Evolutionary conservation across 1,140 invertebrate species (phyloP).

Genomic region (Euwallacea similis): DNA sequence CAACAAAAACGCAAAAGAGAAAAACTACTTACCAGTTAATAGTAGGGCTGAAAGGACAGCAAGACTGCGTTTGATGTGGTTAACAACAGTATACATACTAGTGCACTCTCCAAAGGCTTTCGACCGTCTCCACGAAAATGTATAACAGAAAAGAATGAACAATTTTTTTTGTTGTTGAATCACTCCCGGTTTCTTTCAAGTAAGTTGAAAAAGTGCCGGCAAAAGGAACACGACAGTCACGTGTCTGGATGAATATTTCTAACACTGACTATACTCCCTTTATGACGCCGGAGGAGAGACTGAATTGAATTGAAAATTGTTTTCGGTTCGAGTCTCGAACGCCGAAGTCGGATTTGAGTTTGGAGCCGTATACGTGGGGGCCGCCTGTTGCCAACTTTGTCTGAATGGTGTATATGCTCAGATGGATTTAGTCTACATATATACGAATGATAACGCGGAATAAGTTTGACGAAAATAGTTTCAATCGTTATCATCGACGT

Average conservation of each 20-base stretch:
- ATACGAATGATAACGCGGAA: too few relatives aligned
- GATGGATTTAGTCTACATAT: too few relatives aligned
- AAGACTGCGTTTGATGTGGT: conserved; percentile 47
- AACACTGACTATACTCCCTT: conserved; percentile 12
- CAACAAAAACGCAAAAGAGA: not conserved
- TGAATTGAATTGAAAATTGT: not conserved
- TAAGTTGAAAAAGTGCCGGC: not conserved
- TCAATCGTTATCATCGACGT: too few relatives aligned
- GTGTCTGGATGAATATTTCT: conserved; percentile 1
- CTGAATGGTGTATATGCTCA: too few relatives aligned
- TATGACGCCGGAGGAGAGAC: conserved; percentile 17
- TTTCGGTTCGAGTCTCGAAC: too few relatives aligned
- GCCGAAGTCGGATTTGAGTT: too few relatives aligned
- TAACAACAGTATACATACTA: conserved; percentile 48
- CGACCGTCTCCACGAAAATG: conserved; percentile 2
- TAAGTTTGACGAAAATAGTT: too few relatives aligned
- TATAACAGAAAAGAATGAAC: conserved; percentile 1
- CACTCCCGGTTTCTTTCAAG: conserved; percentile 15
- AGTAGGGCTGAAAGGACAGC: conserved; percentile 46
- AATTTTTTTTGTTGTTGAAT: conserved; percentile 5
- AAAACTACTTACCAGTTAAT: conserved; percentile 45
- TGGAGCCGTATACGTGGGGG: too few relatives aligned
- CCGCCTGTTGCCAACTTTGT: too few relatives aligned
- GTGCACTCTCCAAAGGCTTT: conserved; percentile 5
- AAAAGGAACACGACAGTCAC: conserved; percentile 26